Base-by-base conservation (phyloP, 2,888 invertebrate species). In the Hydrotaea diabolus region DNA sequence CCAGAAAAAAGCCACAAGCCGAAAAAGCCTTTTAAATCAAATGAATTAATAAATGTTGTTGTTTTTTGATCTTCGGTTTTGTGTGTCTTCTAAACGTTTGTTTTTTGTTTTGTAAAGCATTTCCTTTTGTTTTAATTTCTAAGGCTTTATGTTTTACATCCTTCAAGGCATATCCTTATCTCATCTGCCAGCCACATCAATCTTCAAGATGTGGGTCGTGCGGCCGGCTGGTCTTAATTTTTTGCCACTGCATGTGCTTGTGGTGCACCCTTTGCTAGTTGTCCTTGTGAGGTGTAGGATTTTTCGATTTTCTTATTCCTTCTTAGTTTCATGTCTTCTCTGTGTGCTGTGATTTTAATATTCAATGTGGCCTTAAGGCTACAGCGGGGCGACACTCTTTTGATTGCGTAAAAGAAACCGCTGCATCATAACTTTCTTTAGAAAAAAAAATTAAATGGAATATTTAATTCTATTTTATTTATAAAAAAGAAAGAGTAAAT, bases 101-200 rank as follows among this genome's bases (percentile, higher is more conserved):
- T 17, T 15, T n/a, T 53, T 53, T 0, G n/a, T n/a, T n/a, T n/a
- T n/a, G n/a, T n/a, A n/a, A n/a, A n/a, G n/a, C n/a, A n/a, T n/a
- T n/a, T n/a, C n/a, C n/a, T n/a, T 53, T 53, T 53, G 17, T 13
- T 53, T 17, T 2, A 7, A 7, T 31, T 31, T 15, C 53, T 19
- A 53, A 53, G 5, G 2, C 53, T 53, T 53, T 17, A 17, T 53
- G 19, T 55, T 55, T 21, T 21, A 21, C 21, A 55, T 21, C 21
- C 55, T 55, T 55, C 11, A 55, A 55, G 21, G 55, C 55, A 55
- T 55, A 21, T 55, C n/a, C 21, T 19, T 55, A 55, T 55, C 55
- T 55, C 23, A 21, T 53, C 53, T 53, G 53, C 55, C 53, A 43
- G 15, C 15, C 49, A 55, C 55, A 55, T 4, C 55, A 55, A 55